These are phyloP conservation scores for Folsomia manolachei DNA, from an alignment of 2,888 invertebrate genomes.

Conservation along the genomic window DNA sequence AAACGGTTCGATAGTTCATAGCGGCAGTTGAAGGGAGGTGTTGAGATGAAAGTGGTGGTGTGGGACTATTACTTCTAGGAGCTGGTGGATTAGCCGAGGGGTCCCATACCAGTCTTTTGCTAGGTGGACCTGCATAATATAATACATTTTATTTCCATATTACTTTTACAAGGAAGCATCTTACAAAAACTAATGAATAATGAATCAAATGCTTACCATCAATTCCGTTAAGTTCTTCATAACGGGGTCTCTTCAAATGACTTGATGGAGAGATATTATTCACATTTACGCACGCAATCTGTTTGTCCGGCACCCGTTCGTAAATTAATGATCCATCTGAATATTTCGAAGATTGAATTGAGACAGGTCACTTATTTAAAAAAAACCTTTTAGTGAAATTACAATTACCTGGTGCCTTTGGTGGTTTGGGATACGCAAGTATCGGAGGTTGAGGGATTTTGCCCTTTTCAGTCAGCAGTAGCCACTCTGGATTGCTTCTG, in stretches of 20 bases:
- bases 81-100: constrained; percentile 37
- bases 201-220: constrained; percentile 66
- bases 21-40: constrained; percentile 44
- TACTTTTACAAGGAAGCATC: constrained; percentile 47
- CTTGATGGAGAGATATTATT: constrained; percentile 57
- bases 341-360: constrained; percentile 33
- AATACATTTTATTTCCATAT: neutral
- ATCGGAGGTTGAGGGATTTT: constrained; percentile 76
- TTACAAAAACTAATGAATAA: neutral
- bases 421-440: constrained; percentile 85
- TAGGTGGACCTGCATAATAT: constrained; percentile 60
- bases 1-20: constrained; percentile 53
- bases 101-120: constrained; percentile 66
- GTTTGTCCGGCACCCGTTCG: constrained; percentile 79
- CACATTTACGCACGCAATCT: constrained; percentile 60
- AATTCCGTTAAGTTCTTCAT: constrained; percentile 84
- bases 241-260: constrained; percentile 75
- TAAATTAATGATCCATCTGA: constrained; percentile 81
- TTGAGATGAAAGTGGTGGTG: constrained; percentile 40
- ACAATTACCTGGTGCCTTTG: constrained; percentile 74
- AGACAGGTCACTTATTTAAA: neutral
- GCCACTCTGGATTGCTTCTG: constrained; percentile 65
- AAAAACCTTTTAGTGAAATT: too few relatives aligned
- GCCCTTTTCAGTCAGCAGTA: constrained; percentile 69
- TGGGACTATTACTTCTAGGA: constrained; percentile 46